These are phyloP conservation scores for Cetoscarus ocellatus DNA, from an alignment of 2,797 vertebrate genomes.

Conservation along the genomic window DNA sequence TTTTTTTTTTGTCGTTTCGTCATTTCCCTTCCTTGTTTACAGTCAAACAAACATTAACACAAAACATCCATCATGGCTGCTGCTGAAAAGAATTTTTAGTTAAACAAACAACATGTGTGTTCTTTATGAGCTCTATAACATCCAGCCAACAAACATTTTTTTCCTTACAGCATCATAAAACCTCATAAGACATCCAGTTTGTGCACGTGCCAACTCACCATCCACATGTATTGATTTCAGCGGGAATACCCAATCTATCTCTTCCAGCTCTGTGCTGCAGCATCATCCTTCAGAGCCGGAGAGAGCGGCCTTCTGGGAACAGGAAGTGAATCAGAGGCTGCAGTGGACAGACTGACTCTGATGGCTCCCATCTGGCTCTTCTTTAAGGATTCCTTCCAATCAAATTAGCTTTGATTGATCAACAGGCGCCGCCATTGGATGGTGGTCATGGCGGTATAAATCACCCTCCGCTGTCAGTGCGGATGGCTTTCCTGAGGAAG, in stretches of 20 bases:
- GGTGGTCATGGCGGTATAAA: slow-evolving; percentile 67
- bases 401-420: slow-evolving; percentile 82
- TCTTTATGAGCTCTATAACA: neutral
- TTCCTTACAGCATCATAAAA: slow-evolving; percentile 43
- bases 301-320: slow-evolving; percentile 78
- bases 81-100: neutral
- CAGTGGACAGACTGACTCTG: slow-evolving; percentile 71
- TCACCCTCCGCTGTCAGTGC: slow-evolving; percentile 59
- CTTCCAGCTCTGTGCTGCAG: slow-evolving; percentile 58
- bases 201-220: slow-evolving; percentile 13
- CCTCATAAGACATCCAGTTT: slow-evolving; percentile 7
- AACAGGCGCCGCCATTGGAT: slow-evolving; percentile 77
- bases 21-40: too few species aligned
- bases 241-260: slow-evolving; percentile 50
- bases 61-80: neutral
- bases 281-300: slow-evolving; percentile 64
- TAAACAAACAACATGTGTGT: neutral
- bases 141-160: slow-evolving; percentile 10
- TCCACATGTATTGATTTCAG: slow-evolving; percentile 48
- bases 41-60: neutral
- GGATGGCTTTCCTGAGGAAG: slow-evolving; percentile 53
- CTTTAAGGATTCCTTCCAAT: slow-evolving; percentile 81
- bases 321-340: slow-evolving; percentile 79
- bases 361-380: slow-evolving; percentile 83
- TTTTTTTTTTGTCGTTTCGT: too few species aligned